Base-by-base conservation (phyloP, 2,113 vertebrate genomes). In the Athene cunicularia region DNA sequence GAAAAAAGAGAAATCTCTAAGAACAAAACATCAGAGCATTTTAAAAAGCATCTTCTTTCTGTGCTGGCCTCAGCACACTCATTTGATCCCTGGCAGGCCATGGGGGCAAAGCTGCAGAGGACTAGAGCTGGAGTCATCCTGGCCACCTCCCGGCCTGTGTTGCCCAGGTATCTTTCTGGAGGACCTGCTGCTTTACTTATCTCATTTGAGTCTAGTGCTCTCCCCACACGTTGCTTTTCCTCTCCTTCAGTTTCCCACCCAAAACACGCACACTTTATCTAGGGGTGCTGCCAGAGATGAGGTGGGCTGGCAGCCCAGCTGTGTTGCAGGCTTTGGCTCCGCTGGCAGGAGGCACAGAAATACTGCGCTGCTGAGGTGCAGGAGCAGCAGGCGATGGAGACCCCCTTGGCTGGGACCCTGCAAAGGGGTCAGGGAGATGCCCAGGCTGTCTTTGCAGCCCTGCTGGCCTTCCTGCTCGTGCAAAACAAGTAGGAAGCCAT, bases 1-100 rank as follows among this genome's bases (percentile, higher is more conserved):
- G 73, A 71, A 86, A 80, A 58, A 3, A 67, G 62, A 94, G 52
- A 88, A 82, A 58, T 50, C 26, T 70, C 63, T 50, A 70, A 76
- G 67, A 91, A 73, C 55, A 95, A 83, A 92, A 28, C 50, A 76
- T 62, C 20, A 67, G 45, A 81, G n/a, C 14, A 30, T 95, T 96
- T 89, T 35, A 22, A 77, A 74, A 70, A 70, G 5, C 50, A 27
- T 13, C 14, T 84, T 71, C n/a, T 86, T 84, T 84, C 68, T 62
- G 8, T 87, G 37, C 64, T 75, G 56, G 15, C 26, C 28, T 63
- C n/a, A 30, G 53, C 50, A 73, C 6, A 5, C 7, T 39, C 22
- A 3, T 72, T 86, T 55, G 20, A 15, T 39, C 50, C 12, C 30
- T 73, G 49, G 16, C 24, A 87, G 45, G 18, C 39, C 33, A 30